Evolutionary conservation across 2,113 vertebrate genomes (phyloP).

Genomic region (Zosterops lateralis): DNA sequence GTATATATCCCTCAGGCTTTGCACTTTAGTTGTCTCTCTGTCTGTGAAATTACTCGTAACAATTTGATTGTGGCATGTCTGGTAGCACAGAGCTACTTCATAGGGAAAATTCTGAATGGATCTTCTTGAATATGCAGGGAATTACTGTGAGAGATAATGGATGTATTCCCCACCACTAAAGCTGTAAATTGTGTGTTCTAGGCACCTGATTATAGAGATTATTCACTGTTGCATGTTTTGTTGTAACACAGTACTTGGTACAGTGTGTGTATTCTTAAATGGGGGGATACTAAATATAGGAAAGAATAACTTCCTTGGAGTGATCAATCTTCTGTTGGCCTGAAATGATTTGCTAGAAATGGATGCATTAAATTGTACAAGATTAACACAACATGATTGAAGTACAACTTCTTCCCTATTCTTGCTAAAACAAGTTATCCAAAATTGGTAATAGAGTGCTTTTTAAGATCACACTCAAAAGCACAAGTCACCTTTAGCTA

Average conservation of each 20-base stretch:
- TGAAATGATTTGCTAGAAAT: constrained; percentile 6
- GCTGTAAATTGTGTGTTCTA: background rate
- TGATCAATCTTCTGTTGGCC: background rate
- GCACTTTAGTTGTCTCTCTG: constrained; percentile 47
- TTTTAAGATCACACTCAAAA: background rate
- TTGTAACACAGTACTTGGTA: constrained; percentile 28
- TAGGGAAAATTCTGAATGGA: background rate
- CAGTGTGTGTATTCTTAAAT: background rate
- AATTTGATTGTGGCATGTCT: background rate
- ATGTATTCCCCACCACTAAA: background rate
- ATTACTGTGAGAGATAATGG: background rate
- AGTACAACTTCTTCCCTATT: background rate
- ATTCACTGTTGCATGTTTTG: background rate
- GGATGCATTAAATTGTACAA: background rate
- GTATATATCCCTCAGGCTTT: constrained; percentile 39
- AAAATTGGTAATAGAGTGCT: background rate
- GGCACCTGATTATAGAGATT: background rate
- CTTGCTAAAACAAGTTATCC: background rate
- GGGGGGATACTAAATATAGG: background rate
- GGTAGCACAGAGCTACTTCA: background rate
- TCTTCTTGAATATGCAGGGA: background rate
- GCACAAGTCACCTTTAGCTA: background rate
- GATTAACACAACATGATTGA: background rate
- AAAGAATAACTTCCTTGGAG: background rate
- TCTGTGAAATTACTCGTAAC: constrained; percentile 38